Evolutionary conservation across 2,888 invertebrate genomes (phyloP).

Genomic region (Lithodes maja): DNA sequence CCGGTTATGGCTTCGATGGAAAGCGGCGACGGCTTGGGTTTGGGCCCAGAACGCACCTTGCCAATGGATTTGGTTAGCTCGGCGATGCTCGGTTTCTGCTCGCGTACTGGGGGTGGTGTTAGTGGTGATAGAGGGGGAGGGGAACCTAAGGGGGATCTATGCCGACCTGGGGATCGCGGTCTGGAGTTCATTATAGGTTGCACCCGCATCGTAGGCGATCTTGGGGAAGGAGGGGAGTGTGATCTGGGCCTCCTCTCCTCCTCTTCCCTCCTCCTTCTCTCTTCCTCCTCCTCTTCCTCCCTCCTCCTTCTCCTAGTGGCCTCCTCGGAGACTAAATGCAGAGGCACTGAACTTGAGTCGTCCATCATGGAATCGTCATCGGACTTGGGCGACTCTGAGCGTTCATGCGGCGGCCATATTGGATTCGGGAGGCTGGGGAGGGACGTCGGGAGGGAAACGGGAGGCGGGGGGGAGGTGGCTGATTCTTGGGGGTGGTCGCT

Average conservation of each 20-base stretch:
- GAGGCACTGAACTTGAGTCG: slow-evolving; percentile 56
- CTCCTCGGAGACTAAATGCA: slow-evolving; percentile 68
- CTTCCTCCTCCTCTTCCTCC: slow-evolving; percentile 70
- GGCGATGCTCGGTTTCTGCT: slow-evolving; percentile 47
- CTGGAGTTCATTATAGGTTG: neutral
- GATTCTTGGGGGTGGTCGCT: neutral
- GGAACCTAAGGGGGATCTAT: slow-evolving; percentile 71
- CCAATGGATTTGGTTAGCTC: slow-evolving; percentile 24
- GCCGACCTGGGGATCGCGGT: slow-evolving; percentile 70
- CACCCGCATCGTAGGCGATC: slow-evolving; percentile 35
- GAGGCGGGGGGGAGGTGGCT: slow-evolving; percentile 39
- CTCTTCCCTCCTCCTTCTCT: slow-evolving; percentile 59
- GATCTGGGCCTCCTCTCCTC: slow-evolving; percentile 55
- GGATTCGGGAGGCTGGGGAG: slow-evolving; percentile 44
- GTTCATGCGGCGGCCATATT: slow-evolving; percentile 33
- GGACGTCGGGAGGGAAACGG: slow-evolving; percentile 16
- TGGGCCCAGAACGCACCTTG: slow-evolving; percentile 63
- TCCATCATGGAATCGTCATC: slow-evolving; percentile 47
- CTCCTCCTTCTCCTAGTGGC: slow-evolving; percentile 62
- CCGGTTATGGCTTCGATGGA: slow-evolving; percentile 71
- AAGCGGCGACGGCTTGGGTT: slow-evolving; percentile 72
- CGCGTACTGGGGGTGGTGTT: slow-evolving; percentile 65
- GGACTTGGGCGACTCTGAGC: slow-evolving; percentile 68
- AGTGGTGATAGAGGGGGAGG: slow-evolving; percentile 70
- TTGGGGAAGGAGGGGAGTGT: slow-evolving; percentile 63